A percentile compares a stretch with the other conserved stretches of the same genome.
phyloP scores from a whole-genome alignment of 2,888 invertebrate species.

The Beris chalybata region DNA sequence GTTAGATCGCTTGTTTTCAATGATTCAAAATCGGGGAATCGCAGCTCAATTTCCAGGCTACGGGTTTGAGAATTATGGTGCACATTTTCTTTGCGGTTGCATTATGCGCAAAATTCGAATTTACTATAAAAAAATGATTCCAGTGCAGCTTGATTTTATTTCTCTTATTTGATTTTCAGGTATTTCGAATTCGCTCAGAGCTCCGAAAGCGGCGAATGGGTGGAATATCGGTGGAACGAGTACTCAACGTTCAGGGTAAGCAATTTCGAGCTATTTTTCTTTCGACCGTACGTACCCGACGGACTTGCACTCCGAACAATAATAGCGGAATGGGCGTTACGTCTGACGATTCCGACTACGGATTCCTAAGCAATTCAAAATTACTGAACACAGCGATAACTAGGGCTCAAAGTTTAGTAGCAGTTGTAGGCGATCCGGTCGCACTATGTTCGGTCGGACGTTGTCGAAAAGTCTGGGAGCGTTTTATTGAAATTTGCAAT shows the following conservation, averaged over 20 bases:
- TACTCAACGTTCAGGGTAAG: conserved; percentile 84
- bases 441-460: conserved; percentile 78
- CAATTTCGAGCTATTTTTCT: conserved; percentile 82
- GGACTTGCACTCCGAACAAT: conserved; percentile 64
- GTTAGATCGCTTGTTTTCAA: too few species aligned
- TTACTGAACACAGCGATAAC: conserved; percentile 82
- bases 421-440: conserved; percentile 83
- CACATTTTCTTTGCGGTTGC: too few species aligned
- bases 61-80: too few species aligned
- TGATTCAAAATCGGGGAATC: too few species aligned
- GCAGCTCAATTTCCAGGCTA: too few species aligned
- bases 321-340: conserved; percentile 44
- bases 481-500: conserved; percentile 72
- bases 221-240: conserved; percentile 78
- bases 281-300: conserved; percentile 72
- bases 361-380: conserved; percentile 80
- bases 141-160: neutral
- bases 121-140: neutral
- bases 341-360: conserved; percentile 70
- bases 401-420: conserved; percentile 78
- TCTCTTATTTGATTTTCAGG: conserved; percentile 17
- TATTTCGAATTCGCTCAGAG: conserved; percentile 71
- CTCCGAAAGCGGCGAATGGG: conserved; percentile 72
- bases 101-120: too few species aligned
- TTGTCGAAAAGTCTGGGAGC: conserved; percentile 80